phyloP scores from a whole-genome alignment of 2,113 vertebrate genomes.

The Orycteropus afer region DNA sequence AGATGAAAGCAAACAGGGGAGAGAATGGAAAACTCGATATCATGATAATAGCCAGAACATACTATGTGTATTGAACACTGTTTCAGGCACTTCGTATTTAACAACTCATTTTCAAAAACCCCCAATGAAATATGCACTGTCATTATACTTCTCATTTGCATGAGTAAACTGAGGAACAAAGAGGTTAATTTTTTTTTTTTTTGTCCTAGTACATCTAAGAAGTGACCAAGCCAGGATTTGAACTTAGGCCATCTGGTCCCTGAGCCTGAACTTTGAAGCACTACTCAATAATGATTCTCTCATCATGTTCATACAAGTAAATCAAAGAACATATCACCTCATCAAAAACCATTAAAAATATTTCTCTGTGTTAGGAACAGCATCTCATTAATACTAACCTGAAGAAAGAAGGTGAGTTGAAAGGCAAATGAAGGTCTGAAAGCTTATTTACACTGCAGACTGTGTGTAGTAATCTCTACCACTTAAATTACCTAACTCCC shows the following conservation, averaged over 20 bases:
- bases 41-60: background rate
- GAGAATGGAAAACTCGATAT: background rate
- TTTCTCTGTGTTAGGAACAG: constrained; percentile 6
- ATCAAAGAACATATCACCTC: background rate
- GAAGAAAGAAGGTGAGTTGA: background rate
- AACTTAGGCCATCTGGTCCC: background rate
- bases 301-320: constrained; percentile 13
- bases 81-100: background rate
- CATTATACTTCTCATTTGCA: background rate
- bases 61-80: background rate
- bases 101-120: background rate
- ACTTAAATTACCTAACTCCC: background rate
- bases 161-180: background rate
- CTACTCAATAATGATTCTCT: background rate
- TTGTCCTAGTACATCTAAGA: background rate
- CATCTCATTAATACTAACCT: constrained; percentile 5
- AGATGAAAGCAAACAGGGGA: background rate
- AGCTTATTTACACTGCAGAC: constrained; percentile 13
- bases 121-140: background rate
- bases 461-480: background rate
- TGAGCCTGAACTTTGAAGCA: background rate
- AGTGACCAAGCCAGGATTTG: background rate
- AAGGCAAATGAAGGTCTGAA: constrained; percentile 2
- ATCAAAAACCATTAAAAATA: background rate
- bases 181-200: background rate